Percentiles rank a stretch among this genome's conserved stretches.
Evolutionary conservation across 2,888 invertebrate genomes (phyloP).

Genomic region (Cantharis nigra): DNA sequence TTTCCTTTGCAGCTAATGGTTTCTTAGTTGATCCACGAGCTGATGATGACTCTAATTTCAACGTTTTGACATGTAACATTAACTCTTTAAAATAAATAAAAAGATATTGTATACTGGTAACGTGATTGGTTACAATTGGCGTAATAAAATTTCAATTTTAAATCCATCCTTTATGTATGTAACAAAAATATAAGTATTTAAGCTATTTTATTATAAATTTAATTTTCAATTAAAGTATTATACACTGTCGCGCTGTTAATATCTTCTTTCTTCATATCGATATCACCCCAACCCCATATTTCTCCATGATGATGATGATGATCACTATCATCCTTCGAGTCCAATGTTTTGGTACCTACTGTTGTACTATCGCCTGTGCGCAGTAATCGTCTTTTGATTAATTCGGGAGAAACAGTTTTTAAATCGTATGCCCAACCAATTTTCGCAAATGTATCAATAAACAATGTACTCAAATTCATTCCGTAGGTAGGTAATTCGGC

Average conservation of each 20-base stretch:
- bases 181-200: too few species aligned
- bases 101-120: too few species aligned
- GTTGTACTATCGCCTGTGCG: constrained; percentile 35
- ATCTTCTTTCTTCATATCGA: neutral
- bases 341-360: constrained; percentile 18
- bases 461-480: constrained; percentile 44
- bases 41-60: too few species aligned
- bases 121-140: too few species aligned
- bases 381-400: constrained; percentile 52
- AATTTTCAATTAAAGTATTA: neutral
- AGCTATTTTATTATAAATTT: neutral
- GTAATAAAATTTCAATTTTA: too few species aligned
- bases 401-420: constrained; percentile 76
- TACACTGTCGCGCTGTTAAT: neutral
- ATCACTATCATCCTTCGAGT: neutral
- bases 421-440: constrained; percentile 83
- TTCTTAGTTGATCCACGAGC: too few species aligned
- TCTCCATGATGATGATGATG: neutral
- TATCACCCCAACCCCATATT: neutral
- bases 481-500: constrained; percentile 73
- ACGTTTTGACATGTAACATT: too few species aligned
- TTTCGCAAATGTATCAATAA: constrained; percentile 47
- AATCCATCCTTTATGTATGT: too few species aligned
- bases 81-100: too few species aligned
- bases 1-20: too few species aligned